Conservation (phyloP, 2,797 vertebrate genomes). For the Varecia variegata region DNA sequence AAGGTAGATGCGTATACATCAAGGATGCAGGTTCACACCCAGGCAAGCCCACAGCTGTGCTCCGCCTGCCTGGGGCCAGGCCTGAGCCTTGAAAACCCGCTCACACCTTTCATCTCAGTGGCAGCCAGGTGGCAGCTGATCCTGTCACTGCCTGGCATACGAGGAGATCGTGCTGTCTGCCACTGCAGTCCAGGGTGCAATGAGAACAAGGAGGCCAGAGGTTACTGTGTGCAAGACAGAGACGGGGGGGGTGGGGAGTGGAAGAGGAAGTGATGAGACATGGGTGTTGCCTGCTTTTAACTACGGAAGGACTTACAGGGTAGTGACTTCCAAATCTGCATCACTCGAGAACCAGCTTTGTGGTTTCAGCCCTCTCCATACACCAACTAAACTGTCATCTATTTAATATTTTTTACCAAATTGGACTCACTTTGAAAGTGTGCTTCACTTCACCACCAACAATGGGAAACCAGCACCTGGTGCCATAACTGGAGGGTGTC, state of each 20-base stretch:
- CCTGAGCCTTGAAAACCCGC: fast-evolving
- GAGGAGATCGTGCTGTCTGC: not conserved
- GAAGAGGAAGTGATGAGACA: not conserved
- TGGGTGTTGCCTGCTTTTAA: not conserved
- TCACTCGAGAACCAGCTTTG: not conserved
- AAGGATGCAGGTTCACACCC: not conserved
- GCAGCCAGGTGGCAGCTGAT: not conserved
- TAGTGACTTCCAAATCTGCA: not conserved
- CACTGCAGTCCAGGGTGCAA: not conserved
- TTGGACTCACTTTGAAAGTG: not conserved
- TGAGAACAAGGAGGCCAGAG: not conserved
- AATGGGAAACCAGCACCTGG: not conserved
- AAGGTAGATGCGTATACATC: not conserved
- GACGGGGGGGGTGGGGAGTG: no score
- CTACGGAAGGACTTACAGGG: not conserved
- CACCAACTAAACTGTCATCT: not conserved
- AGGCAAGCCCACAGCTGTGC: no score
- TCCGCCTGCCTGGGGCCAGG: not conserved
- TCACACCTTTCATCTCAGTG: no score
- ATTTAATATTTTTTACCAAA: not conserved
- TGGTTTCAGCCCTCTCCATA: not conserved
- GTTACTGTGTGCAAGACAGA: no score
- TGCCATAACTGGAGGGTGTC: not conserved
- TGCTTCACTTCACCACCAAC: not conserved
- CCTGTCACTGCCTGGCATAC: not conserved